Conservation (phyloP, 2,113 vertebrate species). For the Cettia cetti region DNA sequence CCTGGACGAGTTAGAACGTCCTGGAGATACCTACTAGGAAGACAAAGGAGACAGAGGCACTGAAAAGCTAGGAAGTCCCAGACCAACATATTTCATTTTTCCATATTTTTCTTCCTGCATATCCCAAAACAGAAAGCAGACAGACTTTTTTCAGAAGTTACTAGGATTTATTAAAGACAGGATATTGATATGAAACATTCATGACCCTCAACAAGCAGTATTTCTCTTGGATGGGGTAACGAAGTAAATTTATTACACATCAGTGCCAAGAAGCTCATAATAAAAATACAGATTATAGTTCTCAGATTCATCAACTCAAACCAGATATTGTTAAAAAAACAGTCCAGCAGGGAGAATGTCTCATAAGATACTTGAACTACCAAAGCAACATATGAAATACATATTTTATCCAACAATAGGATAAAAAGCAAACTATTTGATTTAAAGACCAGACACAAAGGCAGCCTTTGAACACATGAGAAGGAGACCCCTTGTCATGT, state of each 20-base stretch:
- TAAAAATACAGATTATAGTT: slow-evolving; percentile 57
- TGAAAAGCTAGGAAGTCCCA: slow-evolving; percentile 28
- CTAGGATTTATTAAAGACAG: slow-evolving; percentile 55
- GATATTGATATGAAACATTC: slow-evolving; percentile 64
- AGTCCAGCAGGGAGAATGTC: slow-evolving; percentile 9
- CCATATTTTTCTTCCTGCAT: slow-evolving; percentile 8
- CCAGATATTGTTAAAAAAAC: slow-evolving; percentile 47
- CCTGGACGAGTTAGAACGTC: background rate
- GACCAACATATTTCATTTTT: background rate
- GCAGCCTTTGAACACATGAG: background rate
- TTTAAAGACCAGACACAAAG: slow-evolving; percentile 18
- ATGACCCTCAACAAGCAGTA: slow-evolving; percentile 49
- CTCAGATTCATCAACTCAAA: slow-evolving; percentile 53
- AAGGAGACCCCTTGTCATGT: background rate
- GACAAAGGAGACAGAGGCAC: background rate
- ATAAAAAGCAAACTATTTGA: background rate
- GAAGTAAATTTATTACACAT: slow-evolving; percentile 40
- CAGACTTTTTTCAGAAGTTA: slow-evolving; percentile 31
- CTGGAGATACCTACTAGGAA: background rate
- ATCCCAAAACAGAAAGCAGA: slow-evolving; percentile 21
- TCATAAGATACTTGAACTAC: background rate
- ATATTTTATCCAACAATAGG: slow-evolving; percentile 26
- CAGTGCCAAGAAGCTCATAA: slow-evolving; percentile 56
- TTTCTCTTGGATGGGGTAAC: slow-evolving; percentile 54
- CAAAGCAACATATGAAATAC: slow-evolving; percentile 25